Conservation (phyloP, 1,140 invertebrate genomes). For the Heterodera schachtii region DNA sequence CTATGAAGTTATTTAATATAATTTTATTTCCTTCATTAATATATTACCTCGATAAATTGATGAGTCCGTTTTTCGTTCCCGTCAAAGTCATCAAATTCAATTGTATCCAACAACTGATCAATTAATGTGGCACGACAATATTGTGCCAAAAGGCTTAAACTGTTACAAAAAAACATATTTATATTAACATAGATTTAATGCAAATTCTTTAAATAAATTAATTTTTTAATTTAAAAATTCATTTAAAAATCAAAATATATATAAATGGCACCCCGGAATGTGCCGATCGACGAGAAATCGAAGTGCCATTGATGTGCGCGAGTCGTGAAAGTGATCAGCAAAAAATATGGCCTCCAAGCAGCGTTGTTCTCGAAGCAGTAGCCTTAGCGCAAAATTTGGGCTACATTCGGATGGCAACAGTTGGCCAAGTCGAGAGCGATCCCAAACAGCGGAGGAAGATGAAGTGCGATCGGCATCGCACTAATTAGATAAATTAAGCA, state of each 20-base stretch:
- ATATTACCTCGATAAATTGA: not conserved
- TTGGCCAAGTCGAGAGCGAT: slow-evolving; percentile 12
- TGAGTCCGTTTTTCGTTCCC: not conserved
- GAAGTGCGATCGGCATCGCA: not conserved
- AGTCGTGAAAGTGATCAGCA: slow-evolving; percentile 26
- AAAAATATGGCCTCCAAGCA: slow-evolving; percentile 21
- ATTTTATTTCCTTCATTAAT: not conserved
- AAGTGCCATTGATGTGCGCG: slow-evolving; percentile 1
- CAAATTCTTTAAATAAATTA: too few relatives aligned
- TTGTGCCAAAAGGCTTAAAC: slow-evolving; percentile 3
- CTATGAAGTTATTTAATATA: too few relatives aligned
- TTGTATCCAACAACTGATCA: slow-evolving; percentile 15
- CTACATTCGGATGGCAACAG: slow-evolving; percentile 8
- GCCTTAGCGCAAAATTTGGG: slow-evolving; percentile 15
- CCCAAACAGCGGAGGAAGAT: not conserved
- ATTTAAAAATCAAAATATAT: not conserved
- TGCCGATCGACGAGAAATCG: slow-evolving; percentile 14
- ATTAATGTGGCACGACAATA: slow-evolving; percentile 16
- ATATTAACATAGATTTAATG: too few relatives aligned
- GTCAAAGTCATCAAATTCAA: slow-evolving; percentile 5
- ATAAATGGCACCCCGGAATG: not conserved
- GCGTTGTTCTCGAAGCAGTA: slow-evolving; percentile 13
- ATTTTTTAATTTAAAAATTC: not conserved
- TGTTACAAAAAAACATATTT: slow-evolving; percentile 5
- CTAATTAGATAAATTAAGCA: not conserved